Percentiles rank a stretch among this genome's conserved stretches.
phyloP scores from a whole-genome alignment of 1,140 invertebrate genomes.

The Papilio polyxenes region DNA sequence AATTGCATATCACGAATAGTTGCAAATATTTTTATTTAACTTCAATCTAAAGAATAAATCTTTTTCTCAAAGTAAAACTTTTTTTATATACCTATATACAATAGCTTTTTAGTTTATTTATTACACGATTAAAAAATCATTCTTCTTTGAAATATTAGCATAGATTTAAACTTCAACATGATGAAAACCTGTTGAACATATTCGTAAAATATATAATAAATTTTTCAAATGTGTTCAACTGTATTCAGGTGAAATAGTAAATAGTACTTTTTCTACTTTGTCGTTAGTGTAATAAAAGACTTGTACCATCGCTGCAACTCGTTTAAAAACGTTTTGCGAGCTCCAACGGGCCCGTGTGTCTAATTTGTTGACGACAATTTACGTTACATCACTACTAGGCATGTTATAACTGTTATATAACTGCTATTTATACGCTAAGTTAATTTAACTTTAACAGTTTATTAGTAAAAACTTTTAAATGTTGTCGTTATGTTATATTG shows the following conservation, averaged over 20 bases:
- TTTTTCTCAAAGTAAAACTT: too few relatives aligned
- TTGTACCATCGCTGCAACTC: conserved; percentile 16
- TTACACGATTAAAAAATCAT: too few relatives aligned
- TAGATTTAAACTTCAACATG: too few relatives aligned
- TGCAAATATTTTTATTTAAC: not conserved
- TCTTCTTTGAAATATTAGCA: too few relatives aligned
- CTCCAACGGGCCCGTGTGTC: conserved; percentile 33
- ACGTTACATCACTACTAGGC: conserved; percentile 27
- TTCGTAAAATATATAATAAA: too few relatives aligned
- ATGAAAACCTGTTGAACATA: too few relatives aligned
- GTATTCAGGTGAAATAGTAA: conserved; percentile 13
- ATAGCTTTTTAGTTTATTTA: too few relatives aligned
- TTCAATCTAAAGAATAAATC: not conserved
- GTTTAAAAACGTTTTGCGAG: conserved; percentile 38
- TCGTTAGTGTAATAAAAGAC: conserved; percentile 35
- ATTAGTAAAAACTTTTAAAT: not conserved
- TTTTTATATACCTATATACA: too few relatives aligned
- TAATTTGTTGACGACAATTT: conserved; percentile 36
- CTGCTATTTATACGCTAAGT: conserved; percentile 26
- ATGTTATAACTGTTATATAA: conserved; percentile 24
- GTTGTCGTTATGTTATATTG: not conserved
- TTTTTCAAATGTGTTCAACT: not conserved
- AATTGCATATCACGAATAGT: conserved; percentile 13
- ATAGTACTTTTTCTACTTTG: conserved; percentile 32
- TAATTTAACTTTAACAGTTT: conserved; percentile 1